Percentiles rank a stretch among this genome's conserved stretches.
Evolutionary conservation across 1,140 invertebrate genomes (phyloP).

Genomic region (Halesus radiatus): DNA sequence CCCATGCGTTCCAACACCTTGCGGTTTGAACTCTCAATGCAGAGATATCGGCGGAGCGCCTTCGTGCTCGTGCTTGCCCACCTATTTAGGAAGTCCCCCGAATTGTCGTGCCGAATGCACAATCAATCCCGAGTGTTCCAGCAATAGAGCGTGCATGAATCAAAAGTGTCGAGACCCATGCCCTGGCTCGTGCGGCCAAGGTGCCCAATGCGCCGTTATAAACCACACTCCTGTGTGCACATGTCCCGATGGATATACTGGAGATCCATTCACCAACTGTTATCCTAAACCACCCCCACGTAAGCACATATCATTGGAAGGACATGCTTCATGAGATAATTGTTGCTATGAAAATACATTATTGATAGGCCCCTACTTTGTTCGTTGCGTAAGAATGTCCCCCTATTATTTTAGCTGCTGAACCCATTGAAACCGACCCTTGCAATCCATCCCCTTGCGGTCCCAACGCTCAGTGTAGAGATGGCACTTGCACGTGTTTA

Average conservation of each 20-base stretch:
- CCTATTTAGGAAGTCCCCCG: conserved; percentile 80
- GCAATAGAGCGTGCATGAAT: conserved; percentile 80
- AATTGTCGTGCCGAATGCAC: conserved; percentile 82
- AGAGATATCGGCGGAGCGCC: conserved; percentile 74
- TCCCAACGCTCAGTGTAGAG: conserved; percentile 73
- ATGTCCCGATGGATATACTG: conserved; percentile 77
- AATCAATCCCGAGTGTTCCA: conserved; percentile 80
- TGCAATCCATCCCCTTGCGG: conserved; percentile 82
- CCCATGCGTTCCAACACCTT: conserved; percentile 81
- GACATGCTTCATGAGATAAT: background rate
- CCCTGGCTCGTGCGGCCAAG: conserved; percentile 79
- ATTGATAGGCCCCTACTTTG: conserved; percentile 66
- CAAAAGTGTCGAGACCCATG: conserved; percentile 84
- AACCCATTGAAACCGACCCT: conserved; percentile 65
- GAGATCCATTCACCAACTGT: conserved; percentile 78
- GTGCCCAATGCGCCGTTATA: conserved; percentile 81
- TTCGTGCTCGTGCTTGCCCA: conserved; percentile 77
- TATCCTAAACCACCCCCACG: conserved; percentile 61
- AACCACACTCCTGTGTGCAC: conserved; percentile 81
- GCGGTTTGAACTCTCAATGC: conserved; percentile 82
- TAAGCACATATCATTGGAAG: background rate
- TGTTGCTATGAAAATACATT: background rate
- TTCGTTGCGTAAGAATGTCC: conserved; percentile 58
- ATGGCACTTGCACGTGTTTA: conserved; percentile 76
- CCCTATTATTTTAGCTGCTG: conserved; percentile 65